A percentile compares a stretch with the other conserved stretches of the same genome.
Evolutionary conservation across 2,888 invertebrate genomes (phyloP).

Genomic region (Drosophila emarginata): DNA sequence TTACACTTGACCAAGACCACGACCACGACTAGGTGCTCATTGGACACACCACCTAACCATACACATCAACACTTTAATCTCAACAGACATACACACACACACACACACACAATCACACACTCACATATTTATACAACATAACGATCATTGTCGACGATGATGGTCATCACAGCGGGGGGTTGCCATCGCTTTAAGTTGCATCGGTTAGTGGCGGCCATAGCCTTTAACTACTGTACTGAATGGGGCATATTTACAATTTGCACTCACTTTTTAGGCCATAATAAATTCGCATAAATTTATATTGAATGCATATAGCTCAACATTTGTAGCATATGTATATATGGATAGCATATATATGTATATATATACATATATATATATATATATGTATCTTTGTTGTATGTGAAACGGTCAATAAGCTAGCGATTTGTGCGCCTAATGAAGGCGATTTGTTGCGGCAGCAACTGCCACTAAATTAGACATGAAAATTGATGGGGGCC

Average conservation of each 20-base stretch:
- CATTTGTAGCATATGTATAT: background rate
- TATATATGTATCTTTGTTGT: conserved; percentile 12
- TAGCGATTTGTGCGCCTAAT: conserved; percentile 68
- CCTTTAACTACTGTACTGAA: conserved; percentile 68
- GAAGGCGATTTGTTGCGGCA: conserved; percentile 67
- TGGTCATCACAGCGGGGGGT: conserved; percentile 67
- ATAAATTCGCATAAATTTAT: conserved; percentile 63
- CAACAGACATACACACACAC: conserved; percentile 4
- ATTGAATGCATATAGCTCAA: conserved; percentile 5
- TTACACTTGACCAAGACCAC: conserved; percentile 6
- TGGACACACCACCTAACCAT: conserved; percentile 3
- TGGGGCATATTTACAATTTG: conserved; percentile 65
- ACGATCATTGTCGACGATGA: conserved; percentile 36
- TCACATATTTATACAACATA: too few species aligned
- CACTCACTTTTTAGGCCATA: conserved; percentile 51
- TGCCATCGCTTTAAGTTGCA: conserved; percentile 20
- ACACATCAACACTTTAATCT: conserved; percentile 1
- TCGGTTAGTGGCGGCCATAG: conserved; percentile 39
- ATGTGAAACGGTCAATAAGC: conserved; percentile 59
- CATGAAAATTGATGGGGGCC: conserved; percentile 56
- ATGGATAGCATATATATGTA: too few species aligned
- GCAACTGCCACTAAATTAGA: conserved; percentile 61
- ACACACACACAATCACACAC: conserved; percentile 6
- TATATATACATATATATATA: conserved; percentile 2
- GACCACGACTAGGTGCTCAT: background rate